Evolutionary conservation across 2,797 vertebrate genomes (phyloP).

Genomic region (Semaprochilodus insignis): DNA sequence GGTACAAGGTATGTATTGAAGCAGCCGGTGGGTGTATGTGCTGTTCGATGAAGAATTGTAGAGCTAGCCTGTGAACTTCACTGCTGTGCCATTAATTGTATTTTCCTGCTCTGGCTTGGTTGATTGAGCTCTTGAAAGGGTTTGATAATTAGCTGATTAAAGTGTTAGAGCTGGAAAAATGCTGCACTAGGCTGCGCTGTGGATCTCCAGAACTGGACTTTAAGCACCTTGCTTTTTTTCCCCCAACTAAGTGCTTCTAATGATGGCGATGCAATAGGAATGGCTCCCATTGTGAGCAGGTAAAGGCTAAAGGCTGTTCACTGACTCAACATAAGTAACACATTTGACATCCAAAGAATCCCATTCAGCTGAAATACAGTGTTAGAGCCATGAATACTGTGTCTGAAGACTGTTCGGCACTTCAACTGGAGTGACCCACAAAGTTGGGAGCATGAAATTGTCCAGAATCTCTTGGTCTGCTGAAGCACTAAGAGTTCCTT

Average conservation of each 20-base stretch:
- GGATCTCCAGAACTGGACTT: not conserved
- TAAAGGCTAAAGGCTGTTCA: not conserved
- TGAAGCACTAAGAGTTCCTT: too few species aligned
- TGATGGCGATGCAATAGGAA: not conserved
- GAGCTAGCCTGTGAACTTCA: not conserved
- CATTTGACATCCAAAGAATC: not conserved
- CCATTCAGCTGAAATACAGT: not conserved
- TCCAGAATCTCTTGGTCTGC: too few species aligned
- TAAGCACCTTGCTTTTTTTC: not conserved
- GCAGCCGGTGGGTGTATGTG: not conserved
- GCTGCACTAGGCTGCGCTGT: not conserved
- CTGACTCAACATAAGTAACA: not conserved
- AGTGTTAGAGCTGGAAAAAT: conserved; percentile 5
- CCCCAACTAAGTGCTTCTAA: not conserved
- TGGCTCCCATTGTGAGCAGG: not conserved
- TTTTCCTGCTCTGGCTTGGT: not conserved
- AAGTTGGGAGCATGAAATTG: too few species aligned
- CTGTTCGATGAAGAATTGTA: not conserved
- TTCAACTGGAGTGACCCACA: not conserved
- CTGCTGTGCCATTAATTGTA: not conserved
- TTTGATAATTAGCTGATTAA: not conserved
- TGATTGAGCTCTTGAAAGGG: not conserved
- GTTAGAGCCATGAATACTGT: not conserved
- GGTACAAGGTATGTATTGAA: too few species aligned
- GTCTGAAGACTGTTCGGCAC: not conserved